These are phyloP conservation scores for Bradysia coprophila DNA, from an alignment of 1,140 invertebrate genomes.

Conservation along the genomic window DNA sequence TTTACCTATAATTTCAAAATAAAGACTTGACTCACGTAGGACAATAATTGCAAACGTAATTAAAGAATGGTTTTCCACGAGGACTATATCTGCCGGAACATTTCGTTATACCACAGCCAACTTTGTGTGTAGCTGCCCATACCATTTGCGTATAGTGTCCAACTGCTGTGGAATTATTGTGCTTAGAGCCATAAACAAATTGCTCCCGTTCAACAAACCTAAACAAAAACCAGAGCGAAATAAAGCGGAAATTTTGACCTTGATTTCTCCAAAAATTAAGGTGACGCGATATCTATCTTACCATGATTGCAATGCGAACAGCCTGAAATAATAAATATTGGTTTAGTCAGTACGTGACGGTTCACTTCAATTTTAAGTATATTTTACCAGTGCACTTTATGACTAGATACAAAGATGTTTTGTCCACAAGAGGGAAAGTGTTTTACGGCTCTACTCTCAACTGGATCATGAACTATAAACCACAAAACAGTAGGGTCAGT, in stretches of 20 bases:
- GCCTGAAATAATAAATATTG: conserved; percentile 30
- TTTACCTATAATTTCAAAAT: background rate
- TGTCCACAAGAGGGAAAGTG: conserved; percentile 58
- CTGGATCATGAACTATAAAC: conserved; percentile 53
- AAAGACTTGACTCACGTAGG: conserved; percentile 43
- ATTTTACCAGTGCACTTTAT: conserved; percentile 59
- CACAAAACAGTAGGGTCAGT: no score
- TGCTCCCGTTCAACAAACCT: conserved; percentile 55
- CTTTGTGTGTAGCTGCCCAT: conserved; percentile 57
- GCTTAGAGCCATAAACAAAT: conserved; percentile 46
- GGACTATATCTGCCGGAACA: conserved; percentile 36
- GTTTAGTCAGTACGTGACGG: background rate
- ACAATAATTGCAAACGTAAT: conserved; percentile 78
- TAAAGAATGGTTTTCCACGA: conserved; percentile 44
- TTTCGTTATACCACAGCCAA: conserved; percentile 57
- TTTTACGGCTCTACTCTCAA: conserved; percentile 40
- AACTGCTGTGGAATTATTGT: conserved; percentile 39
- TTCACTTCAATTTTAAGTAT: background rate
- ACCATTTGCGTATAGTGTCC: conserved; percentile 75
- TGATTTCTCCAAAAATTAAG: no score
- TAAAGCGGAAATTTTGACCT: no score
- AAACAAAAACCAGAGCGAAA: no score
- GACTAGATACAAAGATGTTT: conserved; percentile 65
- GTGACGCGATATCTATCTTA: no score
- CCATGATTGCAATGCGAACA: conserved; percentile 46